Conservation (phyloP, 2,888 invertebrate species). For the Pyrrhosoma nymphula region DNA sequence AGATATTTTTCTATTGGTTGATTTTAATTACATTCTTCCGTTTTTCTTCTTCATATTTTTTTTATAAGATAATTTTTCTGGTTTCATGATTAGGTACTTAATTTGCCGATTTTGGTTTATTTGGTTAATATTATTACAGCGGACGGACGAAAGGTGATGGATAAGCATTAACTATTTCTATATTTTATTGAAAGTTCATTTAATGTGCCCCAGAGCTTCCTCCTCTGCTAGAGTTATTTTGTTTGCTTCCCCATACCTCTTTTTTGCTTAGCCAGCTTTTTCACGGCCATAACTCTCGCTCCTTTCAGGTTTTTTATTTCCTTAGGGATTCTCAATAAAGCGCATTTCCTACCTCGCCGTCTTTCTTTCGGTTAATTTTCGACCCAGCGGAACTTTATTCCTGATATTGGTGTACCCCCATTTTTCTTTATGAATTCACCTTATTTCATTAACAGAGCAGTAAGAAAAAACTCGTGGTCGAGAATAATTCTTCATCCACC, state of each 20-base stretch:
- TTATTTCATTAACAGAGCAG: constrained; percentile 43
- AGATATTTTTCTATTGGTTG: too few relatives aligned
- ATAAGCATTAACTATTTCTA: too few relatives aligned
- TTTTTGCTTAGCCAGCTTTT: neutral
- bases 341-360: neutral
- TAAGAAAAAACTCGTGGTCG: neutral
- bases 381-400: neutral
- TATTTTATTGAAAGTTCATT: too few relatives aligned
- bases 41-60: too few relatives aligned
- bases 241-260: neutral
- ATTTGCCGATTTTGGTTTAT: too few relatives aligned
- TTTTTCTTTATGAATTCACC: constrained; percentile 10
- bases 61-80: too few relatives aligned
- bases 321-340: neutral
- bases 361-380: neutral
- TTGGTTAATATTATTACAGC: too few relatives aligned
- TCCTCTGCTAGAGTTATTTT: neutral
- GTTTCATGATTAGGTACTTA: too few relatives aligned
- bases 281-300: neutral
- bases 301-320: constrained; percentile 1
- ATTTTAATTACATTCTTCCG: too few relatives aligned
- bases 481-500: constrained; percentile 14
- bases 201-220: too few relatives aligned
- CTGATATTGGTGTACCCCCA: neutral
- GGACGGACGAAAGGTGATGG: too few relatives aligned